Evolutionary conservation across 1,140 invertebrate species (phyloP).

Genomic region (Mactra quadrangularis): DNA sequence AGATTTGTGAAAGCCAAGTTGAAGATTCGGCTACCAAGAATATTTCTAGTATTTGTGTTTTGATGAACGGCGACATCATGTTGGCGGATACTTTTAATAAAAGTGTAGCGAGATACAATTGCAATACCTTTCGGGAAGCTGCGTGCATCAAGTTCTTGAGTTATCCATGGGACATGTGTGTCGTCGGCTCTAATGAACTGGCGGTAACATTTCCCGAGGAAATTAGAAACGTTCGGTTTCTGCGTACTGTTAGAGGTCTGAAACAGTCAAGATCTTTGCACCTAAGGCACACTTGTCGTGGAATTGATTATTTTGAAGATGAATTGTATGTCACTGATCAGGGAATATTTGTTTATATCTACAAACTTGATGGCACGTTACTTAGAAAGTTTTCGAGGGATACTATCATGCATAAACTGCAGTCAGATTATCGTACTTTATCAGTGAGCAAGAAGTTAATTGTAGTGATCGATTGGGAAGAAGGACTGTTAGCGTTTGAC

Average conservation of each 20-base stretch:
- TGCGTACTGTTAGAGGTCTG: background rate
- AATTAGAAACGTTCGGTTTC: background rate
- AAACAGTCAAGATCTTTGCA: background rate
- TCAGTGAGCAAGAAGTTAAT: constrained; percentile 3
- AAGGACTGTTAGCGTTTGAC: constrained; percentile 9
- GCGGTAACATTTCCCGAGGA: constrained; percentile 20
- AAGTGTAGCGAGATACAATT: background rate
- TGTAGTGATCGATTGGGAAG: constrained; percentile 2
- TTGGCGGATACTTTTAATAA: constrained; percentile 1
- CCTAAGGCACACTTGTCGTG: constrained; percentile 14
- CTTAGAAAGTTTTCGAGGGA: constrained; percentile 1
- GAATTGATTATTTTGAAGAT: background rate
- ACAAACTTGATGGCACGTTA: constrained; percentile 5
- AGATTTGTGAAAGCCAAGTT: background rate
- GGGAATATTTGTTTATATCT: constrained; percentile 9
- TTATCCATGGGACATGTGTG: constrained; percentile 7
- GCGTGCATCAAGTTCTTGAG: background rate
- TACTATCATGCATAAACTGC: background rate
- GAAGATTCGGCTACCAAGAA: background rate
- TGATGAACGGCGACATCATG: background rate
- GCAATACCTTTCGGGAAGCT: background rate
- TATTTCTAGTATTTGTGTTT: background rate
- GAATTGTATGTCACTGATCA: constrained; percentile 5
- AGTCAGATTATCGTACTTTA: background rate
- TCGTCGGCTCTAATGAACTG: background rate